Evolutionary conservation across 2,888 invertebrate genomes (phyloP), one percentile per base, ranked within the genome.

Genomic region (Parapristionchus giblindavisi): DNA sequence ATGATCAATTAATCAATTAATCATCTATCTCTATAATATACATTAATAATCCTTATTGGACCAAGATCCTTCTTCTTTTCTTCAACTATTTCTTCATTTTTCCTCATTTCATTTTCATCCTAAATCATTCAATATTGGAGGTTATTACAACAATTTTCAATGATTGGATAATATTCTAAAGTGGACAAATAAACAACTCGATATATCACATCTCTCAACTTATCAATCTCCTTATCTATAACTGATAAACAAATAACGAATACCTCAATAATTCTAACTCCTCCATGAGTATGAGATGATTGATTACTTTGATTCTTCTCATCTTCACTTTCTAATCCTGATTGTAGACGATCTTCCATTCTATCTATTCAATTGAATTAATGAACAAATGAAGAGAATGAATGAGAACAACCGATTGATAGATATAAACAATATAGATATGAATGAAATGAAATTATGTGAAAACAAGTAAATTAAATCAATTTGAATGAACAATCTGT

Each of bases 311-410:
- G n/a, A n/a, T n/a, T n/a, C 54, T 66, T 66, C 66, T 70, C 70
- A 27, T 70, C 70, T n/a, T 70, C 70, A 70, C 70, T 70, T 54
- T 70, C 70, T 38, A 70, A 70, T 70, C 70, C 70, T n/a, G 70
- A 52, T 2, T 36, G 70, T 40, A 70, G 70, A 40, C 70, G 52
- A 54, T 70, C 70, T 5, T 54, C 54, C 70, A 70, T 70, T 29
- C 36, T 38, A 29, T 24, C 1, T 11, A 40, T 40, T 40, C 36
- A 2, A 63, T 36, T n/a, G 34, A 58, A 71, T 3, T 17, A 32
- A 6, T 8, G n/a, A 58, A 40, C n/a, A 24, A 24, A 36, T 14
- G 6, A 43, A 40, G 65, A 65, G 65, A 38, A 36, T n/a, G 56
- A 72, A 29, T 48, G 60, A 21, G 8, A 17, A 6, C 21, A 58